Percentiles rank a stretch among this genome's conserved stretches.
Evolutionary conservation across 2,888 invertebrate species (phyloP).

Genomic region (Luperina nickerlii): DNA sequence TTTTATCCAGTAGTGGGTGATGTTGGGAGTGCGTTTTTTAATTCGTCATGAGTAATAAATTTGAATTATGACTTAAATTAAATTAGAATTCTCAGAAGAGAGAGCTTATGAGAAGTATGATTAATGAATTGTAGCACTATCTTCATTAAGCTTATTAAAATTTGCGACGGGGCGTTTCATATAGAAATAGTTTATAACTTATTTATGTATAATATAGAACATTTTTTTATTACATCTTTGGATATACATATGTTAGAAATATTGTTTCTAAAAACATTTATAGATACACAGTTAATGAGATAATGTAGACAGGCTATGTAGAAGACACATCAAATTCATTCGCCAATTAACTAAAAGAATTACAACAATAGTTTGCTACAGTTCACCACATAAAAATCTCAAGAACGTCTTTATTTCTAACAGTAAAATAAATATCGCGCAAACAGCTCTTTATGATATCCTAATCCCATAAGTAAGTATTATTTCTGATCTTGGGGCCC

Average conservation of each 20-base stretch:
- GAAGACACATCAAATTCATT: conserved; percentile 3
- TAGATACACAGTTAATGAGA: neutral
- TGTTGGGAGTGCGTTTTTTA: conserved; percentile 42
- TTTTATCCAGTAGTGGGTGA: conserved; percentile 54
- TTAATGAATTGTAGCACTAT: conserved; percentile 44
- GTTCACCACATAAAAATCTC: conserved; percentile 12
- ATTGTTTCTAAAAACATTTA: neutral
- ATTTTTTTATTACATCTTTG: neutral
- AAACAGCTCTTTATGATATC: conserved; percentile 74
- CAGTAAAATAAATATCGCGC: conserved; percentile 35
- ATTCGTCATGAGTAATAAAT: conserved; percentile 49
- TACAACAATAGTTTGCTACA: conserved; percentile 7
- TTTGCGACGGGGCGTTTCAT: conserved; percentile 19
- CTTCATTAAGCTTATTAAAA: conserved; percentile 48
- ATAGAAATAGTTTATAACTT: conserved; percentile 26
- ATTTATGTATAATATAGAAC: neutral
- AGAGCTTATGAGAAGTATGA: conserved; percentile 52
- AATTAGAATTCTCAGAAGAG: conserved; percentile 47
- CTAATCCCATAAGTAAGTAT: conserved; percentile 66
- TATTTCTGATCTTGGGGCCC: conserved; percentile 82
- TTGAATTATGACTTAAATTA: conserved; percentile 53
- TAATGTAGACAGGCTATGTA: neutral
- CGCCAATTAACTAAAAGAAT: conserved; percentile 20
- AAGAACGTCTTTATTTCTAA: neutral
- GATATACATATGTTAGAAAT: too few relatives aligned